Percentiles rank a stretch among this genome's conserved stretches.
phyloP scores from a whole-genome alignment of 2,888 invertebrate genomes.

The Tupiocoris notatus region DNA sequence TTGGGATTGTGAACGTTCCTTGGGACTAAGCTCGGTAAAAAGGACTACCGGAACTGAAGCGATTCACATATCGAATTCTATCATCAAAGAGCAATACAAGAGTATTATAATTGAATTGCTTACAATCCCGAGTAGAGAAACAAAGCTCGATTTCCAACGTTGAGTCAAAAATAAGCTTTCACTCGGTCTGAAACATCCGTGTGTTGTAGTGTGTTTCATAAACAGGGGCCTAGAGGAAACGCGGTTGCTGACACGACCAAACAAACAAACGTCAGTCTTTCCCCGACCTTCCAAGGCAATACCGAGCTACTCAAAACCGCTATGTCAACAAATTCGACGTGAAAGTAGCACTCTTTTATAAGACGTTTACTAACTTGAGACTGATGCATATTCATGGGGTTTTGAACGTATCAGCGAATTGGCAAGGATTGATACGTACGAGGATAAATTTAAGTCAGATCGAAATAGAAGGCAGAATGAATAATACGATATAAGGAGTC shows the following conservation, averaged over 20 bases:
- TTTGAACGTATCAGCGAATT: no score
- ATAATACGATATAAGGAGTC: no score
- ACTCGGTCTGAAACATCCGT: background rate
- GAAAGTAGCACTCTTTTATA: background rate
- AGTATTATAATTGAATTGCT: background rate
- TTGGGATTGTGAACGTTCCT: background rate
- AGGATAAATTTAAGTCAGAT: no score
- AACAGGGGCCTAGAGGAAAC: background rate
- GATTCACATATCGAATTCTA: background rate
- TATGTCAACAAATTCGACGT: background rate
- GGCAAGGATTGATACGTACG: no score
- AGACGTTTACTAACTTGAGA: no score
- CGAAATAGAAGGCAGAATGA: no score
- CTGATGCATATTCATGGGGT: no score
- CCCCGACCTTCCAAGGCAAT: background rate
- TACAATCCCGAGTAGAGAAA: background rate
- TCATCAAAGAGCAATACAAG: background rate
- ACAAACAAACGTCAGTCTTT: background rate
- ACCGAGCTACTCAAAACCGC: background rate
- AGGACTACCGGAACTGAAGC: background rate
- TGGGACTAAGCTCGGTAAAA: background rate
- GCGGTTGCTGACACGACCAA: background rate
- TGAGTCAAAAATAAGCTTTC: background rate
- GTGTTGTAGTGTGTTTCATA: background rate
- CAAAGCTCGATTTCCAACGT: background rate